phyloP scores from a whole-genome alignment of 2,888 invertebrate genomes.

The Perithous albicinctus region DNA sequence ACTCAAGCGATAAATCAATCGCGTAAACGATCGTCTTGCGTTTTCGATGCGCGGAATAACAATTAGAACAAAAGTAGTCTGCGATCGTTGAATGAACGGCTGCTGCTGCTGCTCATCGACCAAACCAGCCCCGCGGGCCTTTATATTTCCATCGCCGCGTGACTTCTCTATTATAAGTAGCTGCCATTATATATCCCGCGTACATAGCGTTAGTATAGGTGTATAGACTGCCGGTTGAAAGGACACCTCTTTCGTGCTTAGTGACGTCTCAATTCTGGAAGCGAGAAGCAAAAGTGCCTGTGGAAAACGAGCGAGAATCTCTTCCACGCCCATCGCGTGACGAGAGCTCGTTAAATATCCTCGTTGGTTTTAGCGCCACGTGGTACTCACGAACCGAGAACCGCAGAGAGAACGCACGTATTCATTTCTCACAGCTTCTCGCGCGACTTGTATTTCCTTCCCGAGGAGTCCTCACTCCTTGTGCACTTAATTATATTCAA shows the following conservation, averaged over 20 bases:
- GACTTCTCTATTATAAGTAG: slow-evolving; percentile 35
- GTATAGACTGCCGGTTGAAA: slow-evolving; percentile 2
- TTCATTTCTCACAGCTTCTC: slow-evolving; percentile 53
- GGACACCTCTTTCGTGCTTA: slow-evolving; percentile 68
- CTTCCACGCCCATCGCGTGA: slow-evolving; percentile 82
- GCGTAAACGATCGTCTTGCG: slow-evolving; percentile 53
- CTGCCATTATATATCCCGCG: background rate
- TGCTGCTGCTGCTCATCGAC: no score
- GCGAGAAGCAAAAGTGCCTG: slow-evolving; percentile 29
- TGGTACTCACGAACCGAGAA: slow-evolving; percentile 48
- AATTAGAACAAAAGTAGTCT: slow-evolving; percentile 54
- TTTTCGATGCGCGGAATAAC: slow-evolving; percentile 53
- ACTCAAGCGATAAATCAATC: slow-evolving; percentile 64
- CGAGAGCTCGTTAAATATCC: slow-evolving; percentile 79
- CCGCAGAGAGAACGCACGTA: slow-evolving; percentile 45
- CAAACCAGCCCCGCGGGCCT: background rate
- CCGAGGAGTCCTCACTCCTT: slow-evolving; percentile 4
- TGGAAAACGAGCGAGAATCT: slow-evolving; percentile 64
- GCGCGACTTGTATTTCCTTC: slow-evolving; percentile 39
- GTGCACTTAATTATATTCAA: slow-evolving; percentile 51
- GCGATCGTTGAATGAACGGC: background rate
- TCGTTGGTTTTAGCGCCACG: slow-evolving; percentile 68
- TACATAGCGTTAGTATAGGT: no score
- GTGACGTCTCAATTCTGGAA: slow-evolving; percentile 78
- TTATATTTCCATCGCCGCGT: slow-evolving; percentile 28